These are phyloP conservation scores for Ctenomys sociabilis DNA, from an alignment of 2,113 vertebrate genomes.

Conservation along the genomic window DNA sequence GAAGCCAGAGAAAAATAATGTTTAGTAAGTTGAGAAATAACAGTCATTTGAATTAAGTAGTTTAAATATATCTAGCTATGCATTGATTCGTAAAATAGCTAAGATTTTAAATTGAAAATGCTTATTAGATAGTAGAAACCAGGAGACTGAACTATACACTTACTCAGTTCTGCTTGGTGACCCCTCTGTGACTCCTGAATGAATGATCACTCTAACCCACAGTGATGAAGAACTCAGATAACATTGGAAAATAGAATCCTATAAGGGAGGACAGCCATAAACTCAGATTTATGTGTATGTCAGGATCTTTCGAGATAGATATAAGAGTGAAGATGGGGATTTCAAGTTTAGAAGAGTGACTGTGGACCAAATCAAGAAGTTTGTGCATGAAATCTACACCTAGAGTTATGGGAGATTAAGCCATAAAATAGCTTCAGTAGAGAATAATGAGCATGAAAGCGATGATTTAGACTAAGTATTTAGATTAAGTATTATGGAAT, in stretches of 20 bases:
- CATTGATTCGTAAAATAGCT: background rate
- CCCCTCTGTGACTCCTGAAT: background rate
- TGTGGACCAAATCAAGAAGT: background rate
- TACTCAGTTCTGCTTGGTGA: background rate
- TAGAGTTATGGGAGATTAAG: background rate
- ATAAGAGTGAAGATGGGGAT: background rate
- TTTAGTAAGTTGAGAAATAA: background rate
- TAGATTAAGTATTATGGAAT: background rate
- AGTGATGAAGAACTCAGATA: background rate
- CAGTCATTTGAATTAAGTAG: background rate
- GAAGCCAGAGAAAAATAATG: background rate
- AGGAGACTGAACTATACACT: background rate
- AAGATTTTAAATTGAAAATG: background rate
- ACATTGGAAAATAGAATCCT: background rate
- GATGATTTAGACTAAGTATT: too few relatives aligned
- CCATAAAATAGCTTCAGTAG: background rate
- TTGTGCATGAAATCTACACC: background rate
- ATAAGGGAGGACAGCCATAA: background rate
- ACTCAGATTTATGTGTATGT: background rate
- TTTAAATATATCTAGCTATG: background rate
- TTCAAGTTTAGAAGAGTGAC: background rate
- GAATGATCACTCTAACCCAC: background rate
- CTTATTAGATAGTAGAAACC: background rate
- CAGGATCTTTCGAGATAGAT: background rate
- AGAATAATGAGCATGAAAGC: background rate